Evolutionary conservation across 1,140 invertebrate species (phyloP), one percentile per base, ranked within the genome.

Genomic region (Drosophila setifemur): DNA sequence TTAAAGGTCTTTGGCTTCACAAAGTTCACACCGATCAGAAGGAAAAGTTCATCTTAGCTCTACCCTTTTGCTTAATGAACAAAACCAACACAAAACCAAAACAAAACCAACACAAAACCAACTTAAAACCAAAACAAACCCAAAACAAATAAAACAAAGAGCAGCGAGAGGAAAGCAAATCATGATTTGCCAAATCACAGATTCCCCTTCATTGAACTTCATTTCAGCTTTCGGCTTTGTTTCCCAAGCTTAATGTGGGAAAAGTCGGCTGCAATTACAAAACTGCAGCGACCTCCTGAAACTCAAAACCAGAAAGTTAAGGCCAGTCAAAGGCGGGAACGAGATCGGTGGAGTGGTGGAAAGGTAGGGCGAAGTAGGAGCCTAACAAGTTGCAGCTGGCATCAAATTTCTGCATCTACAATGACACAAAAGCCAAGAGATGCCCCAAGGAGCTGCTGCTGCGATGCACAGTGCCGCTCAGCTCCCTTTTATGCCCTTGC

Each of bases 381-480:
- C 50, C 52, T 66, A 73, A 73, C 70, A 73, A 73, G 69, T 64
- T 64, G 61, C 70, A 73, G 69, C 70, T 73, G 69, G 70, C 70
- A 73, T 73, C 69, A 73, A 73, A 73, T 73, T 73, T 73, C 70
- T 73, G 70, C 70, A 73, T 73, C 71, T 43, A 49, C 58, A 73
- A 72, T 73, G 70, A 73, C 70, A 73, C 43, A 70, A 4, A 47
- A 9, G 3, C 42, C 19, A 33, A 39, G 44, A 48, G 48, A 39
- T 29, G 42, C 11, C 21, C 26, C 26, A 39, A 55, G 45, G 64
- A 54, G 63, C 8, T 28, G 31, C 40, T 33, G 26, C 16, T 58
- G 29, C 21, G 11, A 12, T 50, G 52, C 45, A 66, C 40, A 45
- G 57, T 54, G 73, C 19, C 31, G 25, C 5, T 7, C 16, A 23